Conservation (phyloP, 2,113 vertebrate species). For the Vireo altiloquus region DNA sequence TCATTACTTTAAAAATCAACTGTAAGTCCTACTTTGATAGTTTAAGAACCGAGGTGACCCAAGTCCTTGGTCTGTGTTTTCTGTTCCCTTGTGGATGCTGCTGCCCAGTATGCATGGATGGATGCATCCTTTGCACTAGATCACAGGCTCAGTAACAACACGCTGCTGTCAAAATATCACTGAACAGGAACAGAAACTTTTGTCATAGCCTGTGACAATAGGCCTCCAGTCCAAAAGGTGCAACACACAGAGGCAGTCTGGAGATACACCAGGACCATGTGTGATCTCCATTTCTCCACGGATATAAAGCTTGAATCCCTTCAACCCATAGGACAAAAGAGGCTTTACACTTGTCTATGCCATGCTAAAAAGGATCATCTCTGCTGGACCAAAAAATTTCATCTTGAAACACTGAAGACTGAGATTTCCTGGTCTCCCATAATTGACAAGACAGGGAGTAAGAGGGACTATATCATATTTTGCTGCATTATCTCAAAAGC, state of each 20-base stretch:
- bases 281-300: background rate
- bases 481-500: background rate
- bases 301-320: background rate
- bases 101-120: background rate
- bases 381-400: background rate
- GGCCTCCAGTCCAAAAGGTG: background rate
- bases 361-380: background rate
- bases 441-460: background rate
- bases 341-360: background rate
- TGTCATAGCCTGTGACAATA: background rate
- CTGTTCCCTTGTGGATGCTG: background rate
- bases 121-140: background rate
- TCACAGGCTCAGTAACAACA: rapidly evolving
- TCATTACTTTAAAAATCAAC: background rate
- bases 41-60: background rate
- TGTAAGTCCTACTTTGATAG: background rate
- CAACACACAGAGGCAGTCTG: background rate
- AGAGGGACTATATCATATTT: background rate
- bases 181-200: background rate
- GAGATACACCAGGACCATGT: background rate
- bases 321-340: background rate
- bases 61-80: background rate
- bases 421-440: background rate
- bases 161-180: background rate
- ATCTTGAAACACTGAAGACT: background rate